A percentile compares a stretch with the other conserved stretches of the same genome.
Evolutionary conservation across 2,888 invertebrate species (phyloP).

Genomic region (Protophormia terraenovae): DNA sequence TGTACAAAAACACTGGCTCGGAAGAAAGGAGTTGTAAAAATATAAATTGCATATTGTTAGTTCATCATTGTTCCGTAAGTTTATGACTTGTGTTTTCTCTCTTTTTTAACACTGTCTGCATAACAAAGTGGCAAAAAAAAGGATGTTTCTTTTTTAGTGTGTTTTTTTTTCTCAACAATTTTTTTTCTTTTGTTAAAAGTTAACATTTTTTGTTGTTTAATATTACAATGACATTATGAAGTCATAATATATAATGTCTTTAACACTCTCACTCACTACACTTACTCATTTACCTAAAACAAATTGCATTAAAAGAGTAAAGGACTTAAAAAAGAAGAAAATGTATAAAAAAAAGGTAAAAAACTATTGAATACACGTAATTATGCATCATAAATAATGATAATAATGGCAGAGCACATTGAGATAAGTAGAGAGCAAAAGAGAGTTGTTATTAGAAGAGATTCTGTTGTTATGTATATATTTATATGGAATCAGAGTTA

Average conservation of each 20-base stretch:
- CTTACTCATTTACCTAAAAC: conserved; percentile 49
- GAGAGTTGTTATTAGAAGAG: neutral
- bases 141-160: conserved; percentile 10
- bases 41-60: conserved; percentile 62
- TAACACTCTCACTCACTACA: conserved; percentile 72
- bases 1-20: conserved; percentile 20
- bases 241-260: conserved; percentile 58
- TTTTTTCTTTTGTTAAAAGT: neutral
- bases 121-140: neutral
- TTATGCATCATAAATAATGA: conserved; percentile 24
- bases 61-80: conserved; percentile 46
- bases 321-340: neutral
- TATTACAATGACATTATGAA: conserved; percentile 49
- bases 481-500: no score
- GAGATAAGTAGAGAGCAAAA: neutral
- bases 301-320: neutral
- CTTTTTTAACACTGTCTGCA: neutral
- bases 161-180: conserved; percentile 4
- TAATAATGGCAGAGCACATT: neutral
- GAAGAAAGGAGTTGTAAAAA: conserved; percentile 63
- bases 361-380: conserved; percentile 7
- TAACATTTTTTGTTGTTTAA: neutral
- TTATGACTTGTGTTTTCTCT: conserved; percentile 32
- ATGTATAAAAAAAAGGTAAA: neutral
- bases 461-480: neutral